A percentile compares a stretch with the other conserved stretches of the same genome.
Conservation (phyloP, 2,113 vertebrate genomes). For the Neogobius melanostomus region DNA sequence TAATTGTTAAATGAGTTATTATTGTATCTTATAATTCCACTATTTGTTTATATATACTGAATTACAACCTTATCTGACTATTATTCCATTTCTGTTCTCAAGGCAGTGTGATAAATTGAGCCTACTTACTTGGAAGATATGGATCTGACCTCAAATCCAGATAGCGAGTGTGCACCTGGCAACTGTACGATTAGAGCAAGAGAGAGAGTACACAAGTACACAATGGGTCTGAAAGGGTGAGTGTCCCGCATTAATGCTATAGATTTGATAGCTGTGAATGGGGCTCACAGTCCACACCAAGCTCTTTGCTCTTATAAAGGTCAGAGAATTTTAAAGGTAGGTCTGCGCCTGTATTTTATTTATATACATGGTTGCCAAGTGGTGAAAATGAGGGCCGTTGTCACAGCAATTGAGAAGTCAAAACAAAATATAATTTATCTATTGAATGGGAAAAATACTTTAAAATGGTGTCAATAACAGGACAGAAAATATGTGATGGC, state of each 20-base stretch:
- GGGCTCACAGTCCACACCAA: conserved; percentile 32
- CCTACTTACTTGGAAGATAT: conserved; percentile 34
- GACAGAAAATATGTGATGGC: too few relatives aligned
- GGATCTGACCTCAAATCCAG: conserved; percentile 52
- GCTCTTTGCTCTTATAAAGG: conserved; percentile 24
- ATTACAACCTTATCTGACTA: neutral
- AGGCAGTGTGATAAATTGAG: conserved; percentile 34
- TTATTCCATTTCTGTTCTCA: conserved; percentile 21
- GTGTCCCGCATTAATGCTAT: conserved; percentile 27
- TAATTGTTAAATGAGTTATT: too few relatives aligned
- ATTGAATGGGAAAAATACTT: too few relatives aligned
- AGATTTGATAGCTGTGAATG: conserved; percentile 11
- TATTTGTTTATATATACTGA: neutral
- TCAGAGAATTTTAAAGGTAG: conserved; percentile 11
- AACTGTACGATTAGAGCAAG: conserved; percentile 46
- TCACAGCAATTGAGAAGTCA: too few relatives aligned
- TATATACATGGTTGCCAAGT: too few relatives aligned
- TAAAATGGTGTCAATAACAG: too few relatives aligned
- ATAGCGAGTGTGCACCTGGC: conserved; percentile 46
- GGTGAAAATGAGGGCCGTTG: neutral
- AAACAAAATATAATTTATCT: too few relatives aligned
- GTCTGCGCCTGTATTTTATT: conserved; percentile 1
- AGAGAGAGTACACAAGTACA: conserved; percentile 38
- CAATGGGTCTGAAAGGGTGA: conserved; percentile 36
- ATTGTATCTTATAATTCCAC: neutral